Evolutionary conservation across 2,797 vertebrate species (phyloP), one percentile per base, ranked within the genome.

Genomic region (Tragelaphus oryx): DNA sequence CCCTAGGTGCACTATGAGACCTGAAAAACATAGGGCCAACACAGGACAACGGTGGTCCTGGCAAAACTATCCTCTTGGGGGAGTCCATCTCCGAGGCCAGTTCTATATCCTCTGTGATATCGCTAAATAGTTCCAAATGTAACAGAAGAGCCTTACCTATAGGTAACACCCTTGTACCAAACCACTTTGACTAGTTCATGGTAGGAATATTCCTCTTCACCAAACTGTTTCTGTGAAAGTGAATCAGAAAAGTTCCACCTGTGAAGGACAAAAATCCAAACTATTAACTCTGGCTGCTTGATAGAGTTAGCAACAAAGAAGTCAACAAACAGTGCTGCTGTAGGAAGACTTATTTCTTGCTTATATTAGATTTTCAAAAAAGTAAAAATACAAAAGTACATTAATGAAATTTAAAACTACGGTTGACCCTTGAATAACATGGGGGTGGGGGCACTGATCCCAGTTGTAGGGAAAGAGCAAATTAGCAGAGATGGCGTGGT

Each of bases 201-300:
- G 78, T 97, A 97, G 62, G 98, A 95, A 89, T 89, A 98, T 6
- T 90, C 89, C 8, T 98, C 98, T 33, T 59, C 55, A 28, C 98
- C 96, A 84, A 98, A 96, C 12, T 97, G 96, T 84, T 92, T 96
- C 85, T 94, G 92, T 57, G 52, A 79, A 93, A 98, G 96, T 28
- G 97, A 96, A 52, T 99, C 97, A 95, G 98, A 98, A 95, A 98
- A 98, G 80, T 97, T 98, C 99, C 99, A 99, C 97, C 99, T 99
- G 98, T 78, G 28, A 87, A 95, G 68, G 57, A 83, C 60, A 87
- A 94, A 68, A 91, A 95, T 33, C 52, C 20, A 92, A 62, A 17
- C 22, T 54, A 83, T 78, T 81, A 60, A 87, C 95, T 91, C 13
- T 54, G 46, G 48, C 17, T 87, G 13, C 8, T 86, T 55, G 71